Conservation (phyloP, 2,888 invertebrate species). For the Aspidiotus destructor region DNA sequence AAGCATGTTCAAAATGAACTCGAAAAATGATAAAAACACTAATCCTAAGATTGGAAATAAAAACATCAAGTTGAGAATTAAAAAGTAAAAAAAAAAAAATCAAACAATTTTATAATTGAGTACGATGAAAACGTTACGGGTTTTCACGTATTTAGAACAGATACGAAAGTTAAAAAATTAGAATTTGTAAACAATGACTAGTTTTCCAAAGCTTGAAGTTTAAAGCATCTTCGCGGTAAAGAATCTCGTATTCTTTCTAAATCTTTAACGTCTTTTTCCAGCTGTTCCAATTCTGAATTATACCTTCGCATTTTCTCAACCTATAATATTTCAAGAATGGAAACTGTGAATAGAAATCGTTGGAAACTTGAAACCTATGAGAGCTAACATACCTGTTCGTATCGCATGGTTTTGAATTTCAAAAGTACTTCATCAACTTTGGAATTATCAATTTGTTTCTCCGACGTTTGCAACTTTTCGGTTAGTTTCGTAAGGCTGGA, state of each 20-base stretch:
- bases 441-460: constrained; percentile 58
- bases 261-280: constrained; percentile 53
- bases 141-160: too few relatives aligned
- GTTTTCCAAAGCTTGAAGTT: constrained; percentile 41
- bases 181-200: neutral
- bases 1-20: too few relatives aligned
- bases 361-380: neutral
- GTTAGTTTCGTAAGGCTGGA: constrained; percentile 47
- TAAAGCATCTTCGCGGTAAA: constrained; percentile 71
- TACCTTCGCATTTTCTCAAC: neutral
- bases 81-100: too few relatives aligned
- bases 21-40: too few relatives aligned
- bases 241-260: constrained; percentile 69
- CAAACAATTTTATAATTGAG: too few relatives aligned
- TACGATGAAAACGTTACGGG: too few relatives aligned
- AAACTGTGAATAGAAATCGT: too few relatives aligned
- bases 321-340: neutral
- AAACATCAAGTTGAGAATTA: too few relatives aligned
- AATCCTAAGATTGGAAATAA: too few relatives aligned
- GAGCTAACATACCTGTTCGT: constrained; percentile 50
- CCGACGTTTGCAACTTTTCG: constrained; percentile 57
- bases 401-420: constrained; percentile 59
- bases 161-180: too few relatives aligned
- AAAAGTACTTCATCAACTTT: constrained; percentile 68
- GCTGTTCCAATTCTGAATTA: neutral